Conservation (phyloP, 64 coral and sea anemone species). For the Catalaphyllia jardinei region DNA sequence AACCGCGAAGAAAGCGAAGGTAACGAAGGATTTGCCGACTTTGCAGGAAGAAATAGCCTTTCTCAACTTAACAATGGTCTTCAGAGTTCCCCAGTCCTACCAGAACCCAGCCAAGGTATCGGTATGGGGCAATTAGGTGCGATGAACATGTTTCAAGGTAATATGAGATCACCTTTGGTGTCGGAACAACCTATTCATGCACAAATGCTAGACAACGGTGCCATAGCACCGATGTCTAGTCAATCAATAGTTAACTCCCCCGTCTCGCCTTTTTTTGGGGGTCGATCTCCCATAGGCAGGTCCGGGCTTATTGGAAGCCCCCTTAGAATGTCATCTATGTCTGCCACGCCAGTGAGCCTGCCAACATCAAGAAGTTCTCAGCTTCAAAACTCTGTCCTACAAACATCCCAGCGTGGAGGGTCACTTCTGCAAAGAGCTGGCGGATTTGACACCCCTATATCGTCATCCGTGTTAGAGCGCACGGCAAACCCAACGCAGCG, state of each 20-base stretch:
- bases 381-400: background rate
- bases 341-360: background rate
- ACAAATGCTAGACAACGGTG: slow-evolving; percentile 36
- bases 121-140: background rate
- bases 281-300: background rate
- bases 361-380: slow-evolving; percentile 21
- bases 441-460: background rate
- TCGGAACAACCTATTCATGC: slow-evolving; percentile 39
- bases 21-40: slow-evolving; percentile 75
- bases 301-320: background rate
- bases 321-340: background rate
- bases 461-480: background rate
- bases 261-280: background rate
- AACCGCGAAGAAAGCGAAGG: slow-evolving; percentile 67
- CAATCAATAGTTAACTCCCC: background rate
- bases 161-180: background rate
- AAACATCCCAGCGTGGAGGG: background rate
- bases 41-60: slow-evolving; percentile 60
- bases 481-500: background rate
- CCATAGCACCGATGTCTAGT: slow-evolving; percentile 10
- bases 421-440: slow-evolving; percentile 35
- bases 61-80: slow-evolving; percentile 21
- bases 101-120: background rate
- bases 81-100: background rate
- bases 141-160: slow-evolving; percentile 1